Percentiles rank a stretch among this genome's conserved stretches.
Conservation (phyloP, 2,888 invertebrate species). For the Ophraella communa region DNA sequence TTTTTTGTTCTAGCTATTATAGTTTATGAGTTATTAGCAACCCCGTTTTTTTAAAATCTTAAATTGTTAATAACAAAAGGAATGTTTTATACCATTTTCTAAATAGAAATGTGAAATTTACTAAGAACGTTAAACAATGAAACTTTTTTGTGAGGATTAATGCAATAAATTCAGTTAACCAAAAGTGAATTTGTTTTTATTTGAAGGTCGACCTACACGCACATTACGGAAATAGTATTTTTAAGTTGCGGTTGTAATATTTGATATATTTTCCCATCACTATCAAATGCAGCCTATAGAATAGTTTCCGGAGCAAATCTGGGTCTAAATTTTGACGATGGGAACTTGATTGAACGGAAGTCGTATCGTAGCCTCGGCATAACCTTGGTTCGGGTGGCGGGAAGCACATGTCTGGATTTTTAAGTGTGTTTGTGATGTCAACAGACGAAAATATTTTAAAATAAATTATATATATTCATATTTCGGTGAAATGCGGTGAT, state of each 20-base stretch:
- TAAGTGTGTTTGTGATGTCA: conserved; percentile 7
- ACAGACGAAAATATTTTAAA: conserved; percentile 1
- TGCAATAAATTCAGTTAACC: too few species aligned
- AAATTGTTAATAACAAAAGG: too few species aligned
- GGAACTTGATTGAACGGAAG: conserved; percentile 42
- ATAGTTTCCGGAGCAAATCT: conserved; percentile 17
- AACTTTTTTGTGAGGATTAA: not conserved
- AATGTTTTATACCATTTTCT: too few species aligned
- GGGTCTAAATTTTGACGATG: conserved; percentile 29
- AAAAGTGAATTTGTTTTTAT: conserved; percentile 15
- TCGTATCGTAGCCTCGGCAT: conserved; percentile 35
- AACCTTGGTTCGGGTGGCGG: conserved; percentile 24
- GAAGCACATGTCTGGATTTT: conserved; percentile 24
- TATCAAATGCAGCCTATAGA: conserved; percentile 15
- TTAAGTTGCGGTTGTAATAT: not conserved
- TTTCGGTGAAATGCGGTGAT: not conserved
- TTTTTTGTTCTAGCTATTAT: too few species aligned
- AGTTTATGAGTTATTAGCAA: too few species aligned
- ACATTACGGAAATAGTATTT: not conserved
- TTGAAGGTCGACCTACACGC: not conserved
- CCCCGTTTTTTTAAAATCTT: too few species aligned
- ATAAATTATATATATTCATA: not conserved
- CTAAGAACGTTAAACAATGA: not conserved
- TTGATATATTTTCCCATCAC: not conserved
- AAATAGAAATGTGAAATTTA: too few species aligned